Percentiles rank a stretch among this genome's conserved stretches.
Evolutionary conservation across 1,140 invertebrate genomes (phyloP).

Genomic region (Halesus radiatus): DNA sequence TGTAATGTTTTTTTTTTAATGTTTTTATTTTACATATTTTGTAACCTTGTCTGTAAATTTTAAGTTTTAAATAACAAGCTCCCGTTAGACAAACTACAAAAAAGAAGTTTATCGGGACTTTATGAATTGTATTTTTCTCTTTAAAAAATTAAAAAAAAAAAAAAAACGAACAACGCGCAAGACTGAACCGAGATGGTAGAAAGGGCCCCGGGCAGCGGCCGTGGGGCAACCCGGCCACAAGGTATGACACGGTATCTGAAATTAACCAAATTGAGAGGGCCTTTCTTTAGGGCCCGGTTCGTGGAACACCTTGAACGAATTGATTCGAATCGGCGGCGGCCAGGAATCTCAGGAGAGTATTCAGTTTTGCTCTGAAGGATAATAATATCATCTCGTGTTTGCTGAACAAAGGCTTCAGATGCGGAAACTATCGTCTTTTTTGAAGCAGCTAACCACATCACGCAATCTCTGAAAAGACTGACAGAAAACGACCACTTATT

Average conservation of each 20-base stretch:
- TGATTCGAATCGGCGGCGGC: conserved; percentile 29
- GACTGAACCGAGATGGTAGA: background rate
- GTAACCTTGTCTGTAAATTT: too few species aligned
- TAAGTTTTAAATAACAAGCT: too few species aligned
- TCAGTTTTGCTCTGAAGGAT: conserved; percentile 24
- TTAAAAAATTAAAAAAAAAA: too few species aligned
- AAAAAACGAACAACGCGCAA: background rate
- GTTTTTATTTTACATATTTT: too few species aligned
- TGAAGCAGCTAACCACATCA: conserved; percentile 14
- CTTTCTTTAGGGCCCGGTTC: conserved; percentile 29
- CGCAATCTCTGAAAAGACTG: background rate
- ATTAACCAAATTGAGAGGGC: conserved; percentile 34
- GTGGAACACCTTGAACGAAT: conserved; percentile 30
- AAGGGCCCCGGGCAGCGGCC: conserved; percentile 6
- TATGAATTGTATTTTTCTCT: too few species aligned
- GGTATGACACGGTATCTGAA: conserved; percentile 23
- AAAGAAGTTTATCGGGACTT: too few species aligned
- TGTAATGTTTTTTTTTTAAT: too few species aligned
- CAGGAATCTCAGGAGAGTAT: conserved; percentile 15
- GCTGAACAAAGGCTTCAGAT: conserved; percentile 11
- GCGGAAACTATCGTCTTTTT: conserved; percentile 1
- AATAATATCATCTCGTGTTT: conserved; percentile 1
- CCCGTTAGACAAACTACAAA: too few species aligned
- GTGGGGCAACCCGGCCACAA: background rate
- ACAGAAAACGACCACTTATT: background rate